Evolutionary conservation across 1,140 invertebrate genomes (phyloP).

Genomic region (Philopotamus ludificatus): DNA sequence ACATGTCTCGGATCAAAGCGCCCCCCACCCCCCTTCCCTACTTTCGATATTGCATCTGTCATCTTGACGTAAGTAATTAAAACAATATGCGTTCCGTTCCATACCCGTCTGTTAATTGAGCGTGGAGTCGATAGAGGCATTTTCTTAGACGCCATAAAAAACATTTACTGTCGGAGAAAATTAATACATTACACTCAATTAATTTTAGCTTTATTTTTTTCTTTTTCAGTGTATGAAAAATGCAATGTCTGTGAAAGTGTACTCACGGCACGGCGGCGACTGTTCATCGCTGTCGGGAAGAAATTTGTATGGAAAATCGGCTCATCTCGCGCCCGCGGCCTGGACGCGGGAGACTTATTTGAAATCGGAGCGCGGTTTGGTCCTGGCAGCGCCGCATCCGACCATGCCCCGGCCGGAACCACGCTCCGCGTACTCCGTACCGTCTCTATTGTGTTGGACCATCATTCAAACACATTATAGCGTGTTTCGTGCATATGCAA

Average conservation of each 20-base stretch:
- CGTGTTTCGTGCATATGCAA: not conserved
- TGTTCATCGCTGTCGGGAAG: slow-evolving; percentile 17
- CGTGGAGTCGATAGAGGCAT: not conserved
- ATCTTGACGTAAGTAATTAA: too few species aligned
- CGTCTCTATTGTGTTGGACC: not conserved
- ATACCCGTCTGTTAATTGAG: not conserved
- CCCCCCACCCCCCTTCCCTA: too few species aligned
- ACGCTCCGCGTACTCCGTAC: not conserved
- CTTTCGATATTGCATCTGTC: too few species aligned
- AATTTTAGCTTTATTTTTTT: not conserved
- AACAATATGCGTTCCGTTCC: not conserved
- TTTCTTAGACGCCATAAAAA: not conserved
- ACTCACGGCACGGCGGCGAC: slow-evolving; percentile 22
- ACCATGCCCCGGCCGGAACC: not conserved
- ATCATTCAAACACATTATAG: not conserved
- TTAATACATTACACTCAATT: not conserved
- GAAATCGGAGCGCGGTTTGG: not conserved
- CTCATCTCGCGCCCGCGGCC: slow-evolving; percentile 10
- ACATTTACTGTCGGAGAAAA: not conserved
- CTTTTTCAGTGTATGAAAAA: slow-evolving; percentile 5
- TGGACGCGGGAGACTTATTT: slow-evolving; percentile 1
- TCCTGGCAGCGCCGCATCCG: not conserved
- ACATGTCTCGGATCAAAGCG: too few species aligned
- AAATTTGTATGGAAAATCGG: slow-evolving; percentile 22
- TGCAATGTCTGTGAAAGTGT: not conserved